Conservation (phyloP, 2,113 vertebrate genomes). For the Corythaixoides concolor region DNA sequence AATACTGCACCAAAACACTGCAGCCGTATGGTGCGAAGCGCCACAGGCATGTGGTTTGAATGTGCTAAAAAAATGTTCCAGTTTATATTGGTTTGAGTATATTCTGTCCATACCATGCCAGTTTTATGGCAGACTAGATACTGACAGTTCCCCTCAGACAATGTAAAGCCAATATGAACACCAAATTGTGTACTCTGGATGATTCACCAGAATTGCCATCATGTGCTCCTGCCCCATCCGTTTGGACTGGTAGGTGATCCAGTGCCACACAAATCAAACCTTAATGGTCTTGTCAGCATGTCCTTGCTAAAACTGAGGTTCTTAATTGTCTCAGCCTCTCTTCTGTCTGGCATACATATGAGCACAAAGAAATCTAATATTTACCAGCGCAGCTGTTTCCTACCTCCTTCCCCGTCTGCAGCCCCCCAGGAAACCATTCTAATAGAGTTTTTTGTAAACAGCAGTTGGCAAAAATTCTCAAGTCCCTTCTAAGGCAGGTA, state of each 20-base stretch:
- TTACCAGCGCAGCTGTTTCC: conserved; percentile 41
- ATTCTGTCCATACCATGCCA: neutral
- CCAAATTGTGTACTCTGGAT: neutral
- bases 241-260: neutral
- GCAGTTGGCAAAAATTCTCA: neutral
- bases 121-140: neutral
- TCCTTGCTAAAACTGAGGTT: conserved; percentile 23
- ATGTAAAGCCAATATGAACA: neutral
- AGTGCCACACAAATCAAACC: neutral
- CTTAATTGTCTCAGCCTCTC: conserved; percentile 35
- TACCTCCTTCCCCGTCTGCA: conserved; percentile 28
- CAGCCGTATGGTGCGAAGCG: neutral
- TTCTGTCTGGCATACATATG: neutral
- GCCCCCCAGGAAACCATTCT: neutral
- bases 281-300: neutral
- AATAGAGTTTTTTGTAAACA: neutral
- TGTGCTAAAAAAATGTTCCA: neutral
- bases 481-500: neutral
- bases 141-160: neutral
- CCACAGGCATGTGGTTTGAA: neutral
- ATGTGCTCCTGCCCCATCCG: neutral
- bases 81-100: neutral
- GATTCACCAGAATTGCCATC: neutral
- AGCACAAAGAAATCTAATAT: conserved; percentile 54
- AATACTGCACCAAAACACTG: neutral